Percentiles rank a stretch among this genome's conserved stretches.
Conservation (phyloP, 2,113 vertebrate genomes). For the Gambusia holbrooki region DNA sequence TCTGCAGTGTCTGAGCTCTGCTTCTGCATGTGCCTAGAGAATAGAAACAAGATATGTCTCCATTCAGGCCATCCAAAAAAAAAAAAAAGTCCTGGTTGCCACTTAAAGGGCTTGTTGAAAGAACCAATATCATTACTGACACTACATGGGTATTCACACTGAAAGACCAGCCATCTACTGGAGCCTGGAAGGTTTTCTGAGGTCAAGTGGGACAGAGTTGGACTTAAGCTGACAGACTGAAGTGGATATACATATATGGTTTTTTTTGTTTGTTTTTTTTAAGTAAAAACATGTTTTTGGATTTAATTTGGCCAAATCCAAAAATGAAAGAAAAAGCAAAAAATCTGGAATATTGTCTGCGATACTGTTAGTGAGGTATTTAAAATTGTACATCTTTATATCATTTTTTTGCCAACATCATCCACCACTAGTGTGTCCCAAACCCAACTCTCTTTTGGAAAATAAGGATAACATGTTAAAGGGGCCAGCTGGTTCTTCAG, state of each 20-base stretch:
- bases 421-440: not conserved
- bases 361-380: too few species aligned
- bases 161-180: conserved; percentile 66
- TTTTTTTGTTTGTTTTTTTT: too few species aligned
- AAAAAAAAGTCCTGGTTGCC: conserved; percentile 64
- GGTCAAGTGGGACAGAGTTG: conserved; percentile 49
- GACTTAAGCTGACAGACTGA: conserved; percentile 52
- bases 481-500: not conserved
- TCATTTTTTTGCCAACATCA: too few species aligned
- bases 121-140: conserved; percentile 78
- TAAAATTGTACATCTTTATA: too few species aligned
- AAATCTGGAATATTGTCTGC: too few species aligned
- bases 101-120: conserved; percentile 73
- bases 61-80: conserved; percentile 67
- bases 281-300: too few species aligned
- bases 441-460: not conserved
- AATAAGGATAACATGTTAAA: not conserved
- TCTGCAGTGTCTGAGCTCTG: conserved; percentile 20
- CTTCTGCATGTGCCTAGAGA: conserved; percentile 31
- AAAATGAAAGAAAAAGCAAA: too few species aligned
- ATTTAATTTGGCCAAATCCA: too few species aligned
- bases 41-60: conserved; percentile 65
- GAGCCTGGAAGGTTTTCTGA: conserved; percentile 43
- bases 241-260: conserved; percentile 3
- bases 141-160: conserved; percentile 52